Percentiles rank a stretch among this genome's conserved stretches.
Evolutionary conservation across 1,140 invertebrate genomes (phyloP).

Genomic region (Diplogasteroides magnus): DNA sequence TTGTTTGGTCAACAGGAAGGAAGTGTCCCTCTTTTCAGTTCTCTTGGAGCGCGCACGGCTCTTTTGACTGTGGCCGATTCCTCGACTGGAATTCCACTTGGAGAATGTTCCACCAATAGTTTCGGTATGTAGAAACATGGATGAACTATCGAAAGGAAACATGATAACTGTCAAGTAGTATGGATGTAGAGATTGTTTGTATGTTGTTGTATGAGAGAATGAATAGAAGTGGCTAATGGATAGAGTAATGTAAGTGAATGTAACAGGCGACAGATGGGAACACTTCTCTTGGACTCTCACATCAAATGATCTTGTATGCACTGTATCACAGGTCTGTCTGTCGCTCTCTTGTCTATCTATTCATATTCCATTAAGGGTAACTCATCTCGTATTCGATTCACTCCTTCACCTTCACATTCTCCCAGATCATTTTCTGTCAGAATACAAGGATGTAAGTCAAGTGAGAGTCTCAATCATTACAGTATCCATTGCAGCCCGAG

Average conservation of each 20-base stretch:
- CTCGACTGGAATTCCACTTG: conserved; percentile 31
- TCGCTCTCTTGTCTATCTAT: no score
- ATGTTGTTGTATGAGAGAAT: neutral
- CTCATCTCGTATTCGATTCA: conserved; percentile 8
- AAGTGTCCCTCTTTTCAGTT: conserved; percentile 36
- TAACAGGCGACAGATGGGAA: conserved; percentile 22
- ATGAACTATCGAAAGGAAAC: no score
- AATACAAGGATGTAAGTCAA: conserved; percentile 24
- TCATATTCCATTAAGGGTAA: no score
- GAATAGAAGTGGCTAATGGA: neutral
- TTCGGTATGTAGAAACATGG: neutral
- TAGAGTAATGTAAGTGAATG: neutral
- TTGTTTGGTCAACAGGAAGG: no score
- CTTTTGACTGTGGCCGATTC: conserved; percentile 36
- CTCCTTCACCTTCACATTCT: conserved; percentile 6
- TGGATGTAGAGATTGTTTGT: no score
- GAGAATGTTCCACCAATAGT: conserved; percentile 26
- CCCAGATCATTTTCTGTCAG: conserved; percentile 27
- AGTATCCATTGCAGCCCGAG: neutral
- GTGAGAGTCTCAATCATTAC: neutral
- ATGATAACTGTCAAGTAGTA: no score
- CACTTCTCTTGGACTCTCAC: conserved; percentile 31
- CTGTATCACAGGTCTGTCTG: conserved; percentile 26
- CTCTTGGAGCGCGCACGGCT: conserved; percentile 28
- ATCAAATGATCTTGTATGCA: conserved; percentile 31